Conservation (phyloP, 2,888 invertebrate genomes). For the Synergus gifuensis region DNA sequence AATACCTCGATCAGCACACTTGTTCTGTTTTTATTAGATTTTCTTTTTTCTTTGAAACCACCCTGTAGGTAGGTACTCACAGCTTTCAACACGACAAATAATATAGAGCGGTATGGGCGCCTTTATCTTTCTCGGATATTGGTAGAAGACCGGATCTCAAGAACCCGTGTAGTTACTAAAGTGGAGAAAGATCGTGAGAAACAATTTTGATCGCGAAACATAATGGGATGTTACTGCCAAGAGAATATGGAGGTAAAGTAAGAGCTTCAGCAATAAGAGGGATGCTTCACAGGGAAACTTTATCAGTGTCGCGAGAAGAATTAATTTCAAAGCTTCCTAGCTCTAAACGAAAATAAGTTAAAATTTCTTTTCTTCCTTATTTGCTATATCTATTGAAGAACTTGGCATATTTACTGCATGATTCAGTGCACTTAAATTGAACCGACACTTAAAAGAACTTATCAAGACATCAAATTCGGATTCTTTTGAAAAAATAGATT, state of each 20-base stretch:
- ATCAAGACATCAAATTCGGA: neutral
- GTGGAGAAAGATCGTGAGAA: constrained; percentile 25
- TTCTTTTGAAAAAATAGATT: neutral
- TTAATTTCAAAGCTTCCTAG: constrained; percentile 9
- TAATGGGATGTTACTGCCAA: constrained; percentile 20
- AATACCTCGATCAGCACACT: neutral
- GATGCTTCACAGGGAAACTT: neutral
- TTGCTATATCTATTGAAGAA: neutral
- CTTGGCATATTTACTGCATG: neutral
- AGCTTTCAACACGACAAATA: constrained; percentile 20
- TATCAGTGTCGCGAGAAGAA: constrained; percentile 1
- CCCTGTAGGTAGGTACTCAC: neutral
- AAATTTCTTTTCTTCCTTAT: too few relatives aligned
- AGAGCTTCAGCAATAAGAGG: constrained; percentile 6
- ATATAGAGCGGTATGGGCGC: constrained; percentile 11
- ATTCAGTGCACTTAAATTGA: neutral
- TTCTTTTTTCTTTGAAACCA: neutral
- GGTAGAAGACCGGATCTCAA: constrained; percentile 19
- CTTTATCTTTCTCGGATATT: constrained; percentile 17
- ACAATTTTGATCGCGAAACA: constrained; percentile 28
- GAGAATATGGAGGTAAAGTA: constrained; percentile 8
- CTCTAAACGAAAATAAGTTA: neutral
- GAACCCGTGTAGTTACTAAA: constrained; percentile 8
- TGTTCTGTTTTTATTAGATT: neutral
- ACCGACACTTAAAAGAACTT: too few relatives aligned